phyloP scores from a whole-genome alignment of 2,113 vertebrate genomes.

The Macrotus californicus region DNA sequence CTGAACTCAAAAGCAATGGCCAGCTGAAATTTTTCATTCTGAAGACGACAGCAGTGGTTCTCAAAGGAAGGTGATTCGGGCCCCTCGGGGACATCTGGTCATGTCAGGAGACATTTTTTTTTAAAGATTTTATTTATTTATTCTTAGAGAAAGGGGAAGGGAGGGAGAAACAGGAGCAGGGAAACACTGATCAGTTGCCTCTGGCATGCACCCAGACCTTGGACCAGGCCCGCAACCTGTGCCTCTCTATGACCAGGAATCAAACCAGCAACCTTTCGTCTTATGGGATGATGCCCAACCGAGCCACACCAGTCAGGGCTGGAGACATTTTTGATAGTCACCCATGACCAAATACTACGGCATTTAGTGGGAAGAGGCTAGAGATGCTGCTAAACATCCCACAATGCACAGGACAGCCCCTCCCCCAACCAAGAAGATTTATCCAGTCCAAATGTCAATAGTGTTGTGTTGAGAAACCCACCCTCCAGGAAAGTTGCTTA shows the following conservation, averaged over 20 bases:
- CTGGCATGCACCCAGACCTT: too few relatives aligned
- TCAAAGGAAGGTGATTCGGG: background rate
- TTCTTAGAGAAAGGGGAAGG: too few relatives aligned
- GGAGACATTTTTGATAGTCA: background rate
- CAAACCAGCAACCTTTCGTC: too few relatives aligned
- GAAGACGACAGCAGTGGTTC: background rate
- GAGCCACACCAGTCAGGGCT: too few relatives aligned
- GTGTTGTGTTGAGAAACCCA: background rate
- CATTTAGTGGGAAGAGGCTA: background rate
- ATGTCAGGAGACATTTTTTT: background rate
- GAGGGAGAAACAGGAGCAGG: too few relatives aligned
- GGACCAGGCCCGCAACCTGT: too few relatives aligned
- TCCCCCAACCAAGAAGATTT: background rate
- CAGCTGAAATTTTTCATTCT: constrained; percentile 24
- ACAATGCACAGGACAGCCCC: background rate
- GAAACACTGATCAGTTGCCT: too few relatives aligned
- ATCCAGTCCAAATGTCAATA: background rate
- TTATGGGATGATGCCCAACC: too few relatives aligned
- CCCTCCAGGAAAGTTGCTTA: background rate
- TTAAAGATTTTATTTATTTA: too few relatives aligned
- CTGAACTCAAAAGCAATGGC: constrained; percentile 27
- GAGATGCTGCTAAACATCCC: background rate
- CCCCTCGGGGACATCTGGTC: background rate
- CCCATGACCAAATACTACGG: background rate
- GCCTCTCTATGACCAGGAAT: too few relatives aligned